These are phyloP conservation scores for Pogonomyrmex barbatus DNA, from an alignment of 1,140 invertebrate genomes.

Conservation along the genomic window DNA sequence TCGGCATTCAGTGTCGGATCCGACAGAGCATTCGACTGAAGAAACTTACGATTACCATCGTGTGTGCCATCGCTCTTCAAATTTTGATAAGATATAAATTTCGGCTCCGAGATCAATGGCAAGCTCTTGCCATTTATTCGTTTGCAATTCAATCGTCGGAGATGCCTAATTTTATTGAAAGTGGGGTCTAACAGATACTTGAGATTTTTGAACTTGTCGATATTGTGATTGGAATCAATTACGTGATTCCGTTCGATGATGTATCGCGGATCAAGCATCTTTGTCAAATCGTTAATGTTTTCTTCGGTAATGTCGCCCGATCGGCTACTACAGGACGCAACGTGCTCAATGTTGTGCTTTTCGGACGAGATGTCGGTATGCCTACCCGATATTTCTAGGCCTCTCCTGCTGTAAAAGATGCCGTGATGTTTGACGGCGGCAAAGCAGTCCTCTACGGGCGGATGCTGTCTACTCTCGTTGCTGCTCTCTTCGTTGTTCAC, in stretches of 20 bases:
- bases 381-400: constrained; percentile 75
- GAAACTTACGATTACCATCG: constrained; percentile 62
- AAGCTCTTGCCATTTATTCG: constrained; percentile 72
- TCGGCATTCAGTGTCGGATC: constrained; percentile 79
- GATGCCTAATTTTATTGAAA: constrained; percentile 82
- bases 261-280: constrained; percentile 83
- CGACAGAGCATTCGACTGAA: constrained; percentile 81
- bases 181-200: constrained; percentile 83
- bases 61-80: constrained; percentile 75
- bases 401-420: constrained; percentile 75
- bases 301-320: constrained; percentile 79
- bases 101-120: constrained; percentile 73
- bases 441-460: constrained; percentile 81
- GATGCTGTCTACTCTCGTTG: constrained; percentile 73
- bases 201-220: constrained; percentile 82
- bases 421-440: constrained; percentile 75
- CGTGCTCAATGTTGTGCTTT: constrained; percentile 59
- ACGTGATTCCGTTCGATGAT: constrained; percentile 80
- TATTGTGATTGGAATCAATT: constrained; percentile 83
- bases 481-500: constrained; percentile 77
- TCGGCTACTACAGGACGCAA: constrained; percentile 69
- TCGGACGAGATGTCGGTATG: constrained; percentile 80
- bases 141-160: constrained; percentile 80
- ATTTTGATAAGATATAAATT: constrained; percentile 83
- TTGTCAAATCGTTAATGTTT: constrained; percentile 81